phyloP scores from a whole-genome alignment of 2,113 vertebrate genomes.

The Xenopus tropicalis region DNA sequence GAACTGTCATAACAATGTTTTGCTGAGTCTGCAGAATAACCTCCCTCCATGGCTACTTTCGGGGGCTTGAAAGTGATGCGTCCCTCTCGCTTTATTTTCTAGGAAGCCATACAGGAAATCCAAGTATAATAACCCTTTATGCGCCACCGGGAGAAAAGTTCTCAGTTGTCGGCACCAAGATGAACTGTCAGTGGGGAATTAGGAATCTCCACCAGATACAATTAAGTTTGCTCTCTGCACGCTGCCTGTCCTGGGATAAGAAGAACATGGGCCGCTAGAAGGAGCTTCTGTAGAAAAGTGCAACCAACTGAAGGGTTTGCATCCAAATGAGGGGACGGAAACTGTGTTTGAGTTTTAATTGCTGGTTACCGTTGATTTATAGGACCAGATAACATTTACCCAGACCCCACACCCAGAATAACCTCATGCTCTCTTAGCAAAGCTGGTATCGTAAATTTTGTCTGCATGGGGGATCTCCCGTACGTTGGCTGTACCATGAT shows the following conservation, averaged over 20 bases:
- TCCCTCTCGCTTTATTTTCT: slow-evolving; percentile 7
- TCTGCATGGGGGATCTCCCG: not conserved
- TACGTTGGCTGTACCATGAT: slow-evolving; percentile 19
- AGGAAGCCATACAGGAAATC: slow-evolving; percentile 21
- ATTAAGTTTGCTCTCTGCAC: not conserved
- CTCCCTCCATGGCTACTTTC: no score
- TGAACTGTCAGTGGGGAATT: slow-evolving; percentile 34
- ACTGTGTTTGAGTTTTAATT: slow-evolving; percentile 21
- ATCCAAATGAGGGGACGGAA: slow-evolving; percentile 42
- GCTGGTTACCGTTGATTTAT: slow-evolving; percentile 22
- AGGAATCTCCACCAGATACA: slow-evolving; percentile 28
- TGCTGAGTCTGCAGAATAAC: not conserved
- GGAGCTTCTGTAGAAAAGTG: not conserved
- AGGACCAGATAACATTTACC: slow-evolving; percentile 20
- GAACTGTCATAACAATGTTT: not conserved
- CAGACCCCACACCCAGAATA: not conserved
- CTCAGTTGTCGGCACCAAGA: slow-evolving; percentile 16
- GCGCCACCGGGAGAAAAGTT: slow-evolving; percentile 11
- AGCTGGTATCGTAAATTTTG: not conserved
- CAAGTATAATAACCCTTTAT: not conserved
- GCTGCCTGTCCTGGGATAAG: slow-evolving; percentile 4
- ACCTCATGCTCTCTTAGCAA: slow-evolving; percentile 7
- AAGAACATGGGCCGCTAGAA: slow-evolving; percentile 14
- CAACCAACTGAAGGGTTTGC: not conserved
- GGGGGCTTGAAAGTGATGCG: not conserved